These are phyloP conservation scores for Eucidaris tribuloides DNA, from an alignment of 35 echinoderm and acorn worm species.

Conservation along the genomic window DNA sequence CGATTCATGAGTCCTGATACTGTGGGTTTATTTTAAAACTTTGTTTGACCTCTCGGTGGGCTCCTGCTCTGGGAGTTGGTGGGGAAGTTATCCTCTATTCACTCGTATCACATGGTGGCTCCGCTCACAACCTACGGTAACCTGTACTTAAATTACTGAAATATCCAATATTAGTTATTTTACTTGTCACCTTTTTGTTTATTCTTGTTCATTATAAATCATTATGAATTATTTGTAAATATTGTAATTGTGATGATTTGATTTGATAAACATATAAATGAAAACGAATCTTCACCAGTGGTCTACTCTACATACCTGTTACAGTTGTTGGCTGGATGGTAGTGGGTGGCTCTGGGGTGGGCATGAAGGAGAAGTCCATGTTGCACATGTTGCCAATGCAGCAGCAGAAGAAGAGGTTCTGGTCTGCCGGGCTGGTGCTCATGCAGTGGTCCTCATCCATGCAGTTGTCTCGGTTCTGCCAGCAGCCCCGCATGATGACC, in stretches of 20 bases:
- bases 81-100: background rate
- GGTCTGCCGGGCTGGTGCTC: constrained; percentile 4
- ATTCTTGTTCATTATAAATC: too few species aligned
- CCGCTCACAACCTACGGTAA: background rate
- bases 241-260: too few species aligned
- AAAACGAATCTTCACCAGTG: background rate
- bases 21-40: too few species aligned
- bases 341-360: constrained; percentile 23
- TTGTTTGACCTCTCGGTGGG: too few species aligned
- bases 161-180: too few species aligned
- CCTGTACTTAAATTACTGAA: background rate
- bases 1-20: too few species aligned
- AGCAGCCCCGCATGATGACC: constrained; percentile 54
- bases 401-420: constrained; percentile 70
- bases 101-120: too few species aligned
- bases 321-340: background rate
- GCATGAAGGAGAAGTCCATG: constrained; percentile 43
- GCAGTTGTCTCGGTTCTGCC: constrained; percentile 46
- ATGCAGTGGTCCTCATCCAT: constrained; percentile 29
- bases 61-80: too few species aligned
- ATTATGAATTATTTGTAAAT: too few species aligned
- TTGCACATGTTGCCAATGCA: constrained; percentile 73
- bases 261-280: background rate
- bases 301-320: constrained; percentile 11
- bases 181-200: too few species aligned